phyloP scores from a whole-genome alignment of 1,140 invertebrate genomes.

The Aphelinus atriplicis region DNA sequence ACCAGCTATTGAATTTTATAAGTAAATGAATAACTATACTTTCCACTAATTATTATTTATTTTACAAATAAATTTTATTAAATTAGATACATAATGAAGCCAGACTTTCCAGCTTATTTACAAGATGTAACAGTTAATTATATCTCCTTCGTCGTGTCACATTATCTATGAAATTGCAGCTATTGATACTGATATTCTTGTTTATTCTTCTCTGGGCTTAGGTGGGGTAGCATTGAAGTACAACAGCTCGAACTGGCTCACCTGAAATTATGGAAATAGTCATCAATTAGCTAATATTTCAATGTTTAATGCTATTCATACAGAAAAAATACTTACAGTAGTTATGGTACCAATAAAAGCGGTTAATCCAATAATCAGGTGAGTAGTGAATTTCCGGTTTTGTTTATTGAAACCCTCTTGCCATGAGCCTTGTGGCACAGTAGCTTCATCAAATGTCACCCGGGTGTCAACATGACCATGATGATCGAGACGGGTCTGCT shows the following conservation, averaged over 20 bases:
- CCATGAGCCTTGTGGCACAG: conserved; percentile 79
- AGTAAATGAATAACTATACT: too few relatives aligned
- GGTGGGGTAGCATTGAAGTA: conserved; percentile 16
- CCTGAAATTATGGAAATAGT: conserved; percentile 6
- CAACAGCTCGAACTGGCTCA: conserved; percentile 1
- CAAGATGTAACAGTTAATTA: not conserved
- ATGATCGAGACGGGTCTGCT: conserved; percentile 30
- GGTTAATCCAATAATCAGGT: conserved; percentile 71
- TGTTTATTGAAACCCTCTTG: conserved; percentile 71
- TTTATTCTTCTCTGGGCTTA: conserved; percentile 3
- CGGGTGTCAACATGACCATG: conserved; percentile 53
- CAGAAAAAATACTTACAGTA: conserved; percentile 65
- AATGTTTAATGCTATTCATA: not conserved
- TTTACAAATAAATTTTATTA: conserved; percentile 5
- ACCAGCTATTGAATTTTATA: too few relatives aligned
- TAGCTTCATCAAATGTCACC: conserved; percentile 76
- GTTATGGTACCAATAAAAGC: conserved; percentile 68
- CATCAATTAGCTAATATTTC: not conserved
- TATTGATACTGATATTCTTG: conserved; percentile 10
- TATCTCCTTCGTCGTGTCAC: not conserved
- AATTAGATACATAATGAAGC: conserved; percentile 5
- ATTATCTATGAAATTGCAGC: conserved; percentile 6
- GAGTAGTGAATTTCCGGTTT: conserved; percentile 75
- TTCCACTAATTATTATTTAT: conserved; percentile 12
- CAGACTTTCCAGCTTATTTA: conserved; percentile 3